Evolutionary conservation across 2,113 vertebrate genomes (phyloP).

Genomic region (Trinectes maculatus): DNA sequence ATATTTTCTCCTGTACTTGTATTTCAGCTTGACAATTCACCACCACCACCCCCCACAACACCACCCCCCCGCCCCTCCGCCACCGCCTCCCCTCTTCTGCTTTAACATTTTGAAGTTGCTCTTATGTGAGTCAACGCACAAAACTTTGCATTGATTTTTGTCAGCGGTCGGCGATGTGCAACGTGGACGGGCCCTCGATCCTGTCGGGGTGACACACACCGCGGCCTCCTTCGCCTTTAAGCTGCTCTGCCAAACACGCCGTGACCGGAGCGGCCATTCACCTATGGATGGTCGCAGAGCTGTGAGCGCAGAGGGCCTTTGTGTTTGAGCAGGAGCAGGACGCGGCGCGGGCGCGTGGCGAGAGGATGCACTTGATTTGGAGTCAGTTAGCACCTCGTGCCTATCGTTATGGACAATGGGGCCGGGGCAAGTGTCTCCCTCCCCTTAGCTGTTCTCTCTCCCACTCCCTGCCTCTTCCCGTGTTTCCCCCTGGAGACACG

Average conservation of each 20-base stretch:
- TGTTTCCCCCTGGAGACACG: constrained; percentile 75
- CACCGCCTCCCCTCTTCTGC: not conserved
- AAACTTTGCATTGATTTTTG: constrained; percentile 74
- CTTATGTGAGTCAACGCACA: constrained; percentile 57
- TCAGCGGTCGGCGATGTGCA: constrained; percentile 54
- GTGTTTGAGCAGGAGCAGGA: constrained; percentile 68
- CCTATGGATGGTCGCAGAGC: constrained; percentile 51
- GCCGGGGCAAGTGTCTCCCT: constrained; percentile 69
- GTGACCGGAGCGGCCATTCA: constrained; percentile 69
- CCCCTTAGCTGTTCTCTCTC: constrained; percentile 64
- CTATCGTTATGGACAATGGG: constrained; percentile 76
- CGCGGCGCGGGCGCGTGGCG: constrained; percentile 72
- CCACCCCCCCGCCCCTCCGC: not conserved
- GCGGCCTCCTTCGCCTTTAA: constrained; percentile 46
- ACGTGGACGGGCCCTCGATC: constrained; percentile 28
- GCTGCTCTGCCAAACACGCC: constrained; percentile 64
- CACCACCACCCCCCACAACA: constrained; percentile 41
- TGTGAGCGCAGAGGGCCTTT: too few species aligned
- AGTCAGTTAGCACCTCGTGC: constrained; percentile 81
- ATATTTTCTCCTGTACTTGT: constrained; percentile 76
- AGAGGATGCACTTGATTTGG: constrained; percentile 79
- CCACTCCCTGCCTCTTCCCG: constrained; percentile 56
- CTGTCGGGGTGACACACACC: constrained; percentile 46
- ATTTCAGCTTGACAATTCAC: constrained; percentile 69
- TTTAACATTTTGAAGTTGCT: constrained; percentile 43